These are phyloP conservation scores for Chymomyza procnemis DNA, from an alignment of 2,888 invertebrate species.

Conservation along the genomic window DNA sequence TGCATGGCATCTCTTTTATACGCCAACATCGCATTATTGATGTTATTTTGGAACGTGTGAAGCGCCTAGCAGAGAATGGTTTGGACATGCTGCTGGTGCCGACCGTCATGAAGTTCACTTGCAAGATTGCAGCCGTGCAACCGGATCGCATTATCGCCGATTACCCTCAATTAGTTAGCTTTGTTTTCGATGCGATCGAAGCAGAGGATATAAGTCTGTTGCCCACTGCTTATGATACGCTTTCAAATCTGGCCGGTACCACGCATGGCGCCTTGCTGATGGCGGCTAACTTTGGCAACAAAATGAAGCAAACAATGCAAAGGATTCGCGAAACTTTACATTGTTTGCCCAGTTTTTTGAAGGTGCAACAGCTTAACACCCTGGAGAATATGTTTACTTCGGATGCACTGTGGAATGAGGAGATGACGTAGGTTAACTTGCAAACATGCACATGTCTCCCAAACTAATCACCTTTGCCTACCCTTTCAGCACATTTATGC, in stretches of 20 bases:
- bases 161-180: constrained; percentile 84
- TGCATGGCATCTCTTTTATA: constrained; percentile 87
- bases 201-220: constrained; percentile 81
- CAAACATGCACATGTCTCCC: too few relatives aligned
- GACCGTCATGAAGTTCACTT: constrained; percentile 92
- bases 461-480: not conserved
- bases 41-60: constrained; percentile 83
- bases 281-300: constrained; percentile 78
- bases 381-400: constrained; percentile 81
- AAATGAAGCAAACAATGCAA: constrained; percentile 81
- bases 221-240: constrained; percentile 87
- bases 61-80: constrained; percentile 82
- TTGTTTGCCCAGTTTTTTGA: constrained; percentile 83
- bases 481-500: constrained; percentile 79
- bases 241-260: constrained; percentile 84
- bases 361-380: constrained; percentile 84
- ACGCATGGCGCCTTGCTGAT: constrained; percentile 88
- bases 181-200: constrained; percentile 83
- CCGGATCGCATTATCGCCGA: constrained; percentile 86
- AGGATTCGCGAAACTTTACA: constrained; percentile 82
- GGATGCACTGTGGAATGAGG: constrained; percentile 35
- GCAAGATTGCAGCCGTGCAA: constrained; percentile 85
- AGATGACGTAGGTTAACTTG: constrained; percentile 73
- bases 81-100: constrained; percentile 84
- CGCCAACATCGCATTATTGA: constrained; percentile 84